A percentile compares a stretch with the other conserved stretches of the same genome.
These are phyloP conservation scores for Alcis repandata DNA, from an alignment of 2,888 invertebrate genomes.

Conservation along the genomic window DNA sequence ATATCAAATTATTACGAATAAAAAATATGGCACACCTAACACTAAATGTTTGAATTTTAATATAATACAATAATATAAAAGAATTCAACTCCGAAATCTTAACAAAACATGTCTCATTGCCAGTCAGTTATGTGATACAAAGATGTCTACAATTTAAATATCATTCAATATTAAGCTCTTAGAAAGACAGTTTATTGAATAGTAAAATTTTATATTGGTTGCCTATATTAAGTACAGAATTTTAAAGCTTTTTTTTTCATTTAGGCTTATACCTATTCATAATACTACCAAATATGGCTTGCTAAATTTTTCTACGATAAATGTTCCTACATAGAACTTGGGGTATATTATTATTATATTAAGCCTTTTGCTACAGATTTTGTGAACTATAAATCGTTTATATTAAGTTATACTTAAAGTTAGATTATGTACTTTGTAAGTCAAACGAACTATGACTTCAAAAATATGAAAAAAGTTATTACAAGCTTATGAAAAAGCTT, in stretches of 20 bases:
- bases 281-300: slow-evolving; percentile 34
- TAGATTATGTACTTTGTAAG: not conserved
- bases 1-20: not conserved
- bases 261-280: slow-evolving; percentile 29
- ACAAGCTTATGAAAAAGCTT: not conserved
- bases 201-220: slow-evolving; percentile 17
- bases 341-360: slow-evolving; percentile 25
- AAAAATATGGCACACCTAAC: slow-evolving; percentile 13
- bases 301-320: slow-evolving; percentile 33
- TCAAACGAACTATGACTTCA: not conserved
- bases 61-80: not conserved
- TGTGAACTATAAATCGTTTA: slow-evolving; percentile 3
- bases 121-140: not conserved
- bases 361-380: slow-evolving; percentile 10
- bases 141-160: slow-evolving; percentile 6
- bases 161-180: slow-evolving; percentile 23
- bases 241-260: slow-evolving; percentile 41
- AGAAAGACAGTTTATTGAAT: slow-evolving; percentile 22
- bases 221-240: slow-evolving; percentile 20
- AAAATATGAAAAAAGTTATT: not conserved
- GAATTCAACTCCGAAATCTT: not conserved
- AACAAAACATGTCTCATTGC: not conserved
- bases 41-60: not conserved
- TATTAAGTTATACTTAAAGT: not conserved
- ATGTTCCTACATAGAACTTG: slow-evolving; percentile 34